These are phyloP conservation scores for Spondyliosoma cantharus DNA, from an alignment of 2,797 vertebrate genomes.

Conservation along the genomic window DNA sequence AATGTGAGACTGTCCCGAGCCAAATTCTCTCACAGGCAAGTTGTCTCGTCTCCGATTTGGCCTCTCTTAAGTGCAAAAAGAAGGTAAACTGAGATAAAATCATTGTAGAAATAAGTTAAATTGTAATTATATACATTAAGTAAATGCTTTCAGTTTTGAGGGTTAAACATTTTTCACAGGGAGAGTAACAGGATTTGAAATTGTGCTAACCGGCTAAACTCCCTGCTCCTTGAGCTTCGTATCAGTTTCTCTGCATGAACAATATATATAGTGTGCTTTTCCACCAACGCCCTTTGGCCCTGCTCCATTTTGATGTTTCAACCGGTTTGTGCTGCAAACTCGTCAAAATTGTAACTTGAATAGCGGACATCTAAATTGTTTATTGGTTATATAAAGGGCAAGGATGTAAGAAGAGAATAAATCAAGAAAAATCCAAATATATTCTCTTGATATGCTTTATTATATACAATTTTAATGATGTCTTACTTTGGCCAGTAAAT, in stretches of 20 bases:
- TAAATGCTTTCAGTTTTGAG: background rate
- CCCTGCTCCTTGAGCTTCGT: background rate
- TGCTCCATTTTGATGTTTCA: constrained; percentile 23
- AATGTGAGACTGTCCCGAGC: constrained; percentile 62
- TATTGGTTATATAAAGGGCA: background rate
- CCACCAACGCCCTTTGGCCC: background rate
- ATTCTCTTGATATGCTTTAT: background rate
- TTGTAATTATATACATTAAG: background rate
- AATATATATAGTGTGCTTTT: constrained; percentile 13
- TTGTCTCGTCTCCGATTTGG: constrained; percentile 18
- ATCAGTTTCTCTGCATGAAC: background rate
- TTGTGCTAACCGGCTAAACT: constrained; percentile 12
- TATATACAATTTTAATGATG: background rate
- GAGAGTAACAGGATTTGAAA: background rate
- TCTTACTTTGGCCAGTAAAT: background rate
- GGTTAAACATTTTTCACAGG: background rate
- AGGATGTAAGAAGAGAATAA: too few species aligned
- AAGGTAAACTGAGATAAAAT: background rate
- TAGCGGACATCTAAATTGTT: background rate
- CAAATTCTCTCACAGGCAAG: constrained; percentile 55
- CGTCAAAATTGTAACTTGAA: background rate
- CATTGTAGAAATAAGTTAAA: background rate
- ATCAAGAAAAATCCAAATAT: background rate
- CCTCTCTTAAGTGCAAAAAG: constrained; percentile 24
- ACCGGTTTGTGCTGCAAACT: background rate